phyloP scores from a whole-genome alignment of 2,888 invertebrate species.

The Leucania comma region DNA sequence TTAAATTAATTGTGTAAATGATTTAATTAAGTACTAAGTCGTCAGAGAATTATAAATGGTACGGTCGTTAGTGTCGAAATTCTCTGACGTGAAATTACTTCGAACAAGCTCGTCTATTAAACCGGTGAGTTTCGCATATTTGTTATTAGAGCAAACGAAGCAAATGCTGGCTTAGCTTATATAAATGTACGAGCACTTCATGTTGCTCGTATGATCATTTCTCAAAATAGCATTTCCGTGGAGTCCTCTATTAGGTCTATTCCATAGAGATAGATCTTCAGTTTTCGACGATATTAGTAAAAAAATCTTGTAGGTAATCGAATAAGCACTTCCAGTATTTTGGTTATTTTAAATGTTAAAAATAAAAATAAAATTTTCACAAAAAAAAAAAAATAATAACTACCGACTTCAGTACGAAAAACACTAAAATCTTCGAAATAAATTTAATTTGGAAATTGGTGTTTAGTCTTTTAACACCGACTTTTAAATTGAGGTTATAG shows the following conservation, averaged over 20 bases:
- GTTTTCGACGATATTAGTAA: too few relatives aligned
- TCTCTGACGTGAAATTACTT: neutral
- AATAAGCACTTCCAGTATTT: too few relatives aligned
- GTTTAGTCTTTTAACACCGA: too few relatives aligned
- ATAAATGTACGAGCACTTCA: constrained; percentile 5
- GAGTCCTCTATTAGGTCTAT: neutral
- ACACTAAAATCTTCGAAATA: too few relatives aligned
- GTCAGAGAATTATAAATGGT: constrained; percentile 8
- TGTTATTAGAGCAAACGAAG: constrained; percentile 4
- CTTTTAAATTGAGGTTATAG: too few relatives aligned
- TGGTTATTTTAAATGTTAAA: too few relatives aligned
- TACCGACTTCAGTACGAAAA: too few relatives aligned
- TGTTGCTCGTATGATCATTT: neutral
- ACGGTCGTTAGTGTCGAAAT: constrained; percentile 8
- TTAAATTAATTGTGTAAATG: constrained; percentile 37
- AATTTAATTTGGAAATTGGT: too few relatives aligned
- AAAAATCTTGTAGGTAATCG: too few relatives aligned
- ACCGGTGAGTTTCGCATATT: neutral
- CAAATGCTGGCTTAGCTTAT: neutral
- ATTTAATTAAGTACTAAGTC: constrained; percentile 25
- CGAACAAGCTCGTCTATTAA: neutral
- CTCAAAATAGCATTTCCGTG: neutral
- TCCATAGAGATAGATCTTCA: too few relatives aligned
- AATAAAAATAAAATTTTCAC: too few relatives aligned
- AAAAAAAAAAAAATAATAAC: too few relatives aligned